A percentile compares a stretch with the other conserved stretches of the same genome.
These are phyloP conservation scores for Lates calcarifer DNA, from an alignment of 2,113 vertebrate species.

Conservation along the genomic window DNA sequence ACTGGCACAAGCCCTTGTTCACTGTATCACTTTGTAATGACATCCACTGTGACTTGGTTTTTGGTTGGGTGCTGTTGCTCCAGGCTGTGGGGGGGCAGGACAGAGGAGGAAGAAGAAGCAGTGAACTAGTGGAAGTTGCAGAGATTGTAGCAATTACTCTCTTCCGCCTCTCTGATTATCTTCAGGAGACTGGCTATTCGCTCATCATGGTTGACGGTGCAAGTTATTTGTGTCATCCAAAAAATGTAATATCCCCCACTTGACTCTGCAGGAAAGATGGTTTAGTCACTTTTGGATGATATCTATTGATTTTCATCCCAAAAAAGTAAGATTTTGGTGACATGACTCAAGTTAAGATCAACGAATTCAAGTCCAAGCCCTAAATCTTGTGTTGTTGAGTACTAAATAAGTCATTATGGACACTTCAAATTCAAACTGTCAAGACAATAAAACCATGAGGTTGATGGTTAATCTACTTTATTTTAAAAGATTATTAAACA, in stretches of 20 bases:
- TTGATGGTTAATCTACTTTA: too few species aligned
- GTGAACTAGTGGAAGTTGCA: constrained; percentile 9
- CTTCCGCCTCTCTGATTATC: constrained; percentile 15
- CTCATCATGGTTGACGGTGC: neutral
- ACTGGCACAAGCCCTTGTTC: neutral
- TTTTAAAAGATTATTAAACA: too few species aligned
- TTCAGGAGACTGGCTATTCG: constrained; percentile 11
- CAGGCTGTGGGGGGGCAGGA: neutral
- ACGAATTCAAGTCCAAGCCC: neutral
- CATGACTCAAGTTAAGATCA: neutral
- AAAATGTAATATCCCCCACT: neutral
- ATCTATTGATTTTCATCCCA: neutral
- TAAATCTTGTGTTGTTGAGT: too few species aligned
- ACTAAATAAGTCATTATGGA: too few species aligned
- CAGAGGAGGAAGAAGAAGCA: constrained; percentile 10
- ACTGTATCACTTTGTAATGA: neutral
- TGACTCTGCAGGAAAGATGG: neutral
- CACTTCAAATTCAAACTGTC: too few species aligned
- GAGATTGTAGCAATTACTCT: constrained; percentile 4
- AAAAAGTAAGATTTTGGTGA: neutral
- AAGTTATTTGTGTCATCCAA: constrained; percentile 10
- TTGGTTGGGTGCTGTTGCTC: neutral
- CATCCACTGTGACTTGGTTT: neutral
- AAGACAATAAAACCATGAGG: too few species aligned
- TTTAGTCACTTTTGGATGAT: neutral